phyloP scores from a whole-genome alignment of 53 echinoderm and acorn worm species.

The Actinopyga echinites region DNA sequence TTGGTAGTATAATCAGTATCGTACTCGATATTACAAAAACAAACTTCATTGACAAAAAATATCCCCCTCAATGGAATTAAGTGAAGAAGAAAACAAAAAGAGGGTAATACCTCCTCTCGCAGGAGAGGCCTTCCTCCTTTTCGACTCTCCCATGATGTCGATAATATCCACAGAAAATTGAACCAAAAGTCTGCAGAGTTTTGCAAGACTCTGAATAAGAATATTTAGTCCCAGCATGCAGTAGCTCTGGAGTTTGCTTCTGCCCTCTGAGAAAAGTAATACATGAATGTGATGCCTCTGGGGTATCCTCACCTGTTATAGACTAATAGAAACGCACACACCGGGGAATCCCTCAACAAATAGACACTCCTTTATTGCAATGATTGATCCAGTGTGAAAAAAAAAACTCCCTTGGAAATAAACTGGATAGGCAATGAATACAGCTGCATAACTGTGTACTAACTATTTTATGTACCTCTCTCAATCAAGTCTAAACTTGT shows the following conservation, averaged over 20 bases:
- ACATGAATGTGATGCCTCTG: neutral
- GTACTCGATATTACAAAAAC: no score
- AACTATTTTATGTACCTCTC: neutral
- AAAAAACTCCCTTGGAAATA: neutral
- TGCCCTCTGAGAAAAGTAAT: neutral
- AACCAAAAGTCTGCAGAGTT: conserved; percentile 29
- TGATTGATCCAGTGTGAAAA: neutral
- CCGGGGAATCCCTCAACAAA: conserved; percentile 23
- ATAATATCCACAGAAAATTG: neutral
- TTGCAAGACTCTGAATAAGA: conserved; percentile 3
- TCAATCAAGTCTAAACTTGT: conserved; percentile 37
- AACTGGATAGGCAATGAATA: no score
- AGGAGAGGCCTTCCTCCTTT: conserved; percentile 20
- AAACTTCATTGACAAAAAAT: no score
- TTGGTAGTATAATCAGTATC: no score
- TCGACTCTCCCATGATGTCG: conserved; percentile 38
- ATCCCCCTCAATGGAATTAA: no score
- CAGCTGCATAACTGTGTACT: neutral
- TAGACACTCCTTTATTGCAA: neutral
- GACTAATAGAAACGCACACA: neutral
- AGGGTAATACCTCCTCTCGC: neutral
- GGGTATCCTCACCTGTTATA: conserved; percentile 24
- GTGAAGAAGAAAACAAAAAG: no score
- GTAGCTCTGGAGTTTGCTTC: neutral
- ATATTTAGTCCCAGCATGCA: conserved; percentile 7